Evolutionary conservation across 1,140 invertebrate genomes (phyloP).

Genomic region (Rhagoletis pomonella): DNA sequence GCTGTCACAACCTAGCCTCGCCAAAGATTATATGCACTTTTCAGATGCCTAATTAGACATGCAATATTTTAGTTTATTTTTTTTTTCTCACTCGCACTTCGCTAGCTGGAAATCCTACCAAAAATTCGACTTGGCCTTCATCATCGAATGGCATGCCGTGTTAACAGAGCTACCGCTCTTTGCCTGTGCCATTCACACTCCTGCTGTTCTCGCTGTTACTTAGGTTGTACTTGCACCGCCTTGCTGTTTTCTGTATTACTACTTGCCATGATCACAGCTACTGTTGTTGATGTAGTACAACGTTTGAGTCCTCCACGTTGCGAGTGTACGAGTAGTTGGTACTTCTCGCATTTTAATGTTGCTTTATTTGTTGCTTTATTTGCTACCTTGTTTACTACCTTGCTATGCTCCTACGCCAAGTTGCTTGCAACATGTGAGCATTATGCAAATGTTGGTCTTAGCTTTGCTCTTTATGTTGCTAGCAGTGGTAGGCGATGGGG

Average conservation of each 20-base stretch:
- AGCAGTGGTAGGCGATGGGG: background rate
- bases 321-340: background rate
- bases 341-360: background rate
- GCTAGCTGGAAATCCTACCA: background rate
- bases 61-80: no score
- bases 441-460: constrained; percentile 49
- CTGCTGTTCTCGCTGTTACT: background rate
- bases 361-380: constrained; percentile 5
- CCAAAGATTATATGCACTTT: no score
- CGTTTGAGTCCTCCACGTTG: background rate
- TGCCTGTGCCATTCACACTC: background rate
- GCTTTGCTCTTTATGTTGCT: constrained; percentile 9
- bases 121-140: background rate
- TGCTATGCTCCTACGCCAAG: background rate
- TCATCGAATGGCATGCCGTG: background rate
- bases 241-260: background rate
- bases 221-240: background rate
- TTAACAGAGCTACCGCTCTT: no score
- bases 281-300: constrained; percentile 15
- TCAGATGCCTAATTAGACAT: no score
- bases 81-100: no score
- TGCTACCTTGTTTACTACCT: constrained; percentile 20
- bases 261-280: constrained; percentile 39
- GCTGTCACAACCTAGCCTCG: no score
- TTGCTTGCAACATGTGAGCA: constrained; percentile 14